These are phyloP conservation scores for Tachina grossa DNA, from an alignment of 2,888 invertebrate genomes.

Conservation along the genomic window DNA sequence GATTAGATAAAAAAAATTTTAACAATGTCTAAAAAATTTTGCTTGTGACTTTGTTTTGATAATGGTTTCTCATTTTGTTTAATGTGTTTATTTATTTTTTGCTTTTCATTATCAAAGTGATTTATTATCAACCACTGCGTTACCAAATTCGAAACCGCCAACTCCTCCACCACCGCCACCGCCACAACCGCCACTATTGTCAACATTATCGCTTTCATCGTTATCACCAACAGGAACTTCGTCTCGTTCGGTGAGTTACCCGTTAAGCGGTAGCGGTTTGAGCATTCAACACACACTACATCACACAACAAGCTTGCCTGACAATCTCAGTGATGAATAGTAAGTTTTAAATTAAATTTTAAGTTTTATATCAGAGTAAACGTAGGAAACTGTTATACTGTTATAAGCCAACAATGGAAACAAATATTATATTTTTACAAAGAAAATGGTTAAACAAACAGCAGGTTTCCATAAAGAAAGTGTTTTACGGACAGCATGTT, in stretches of 20 bases:
- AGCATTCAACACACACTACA: constrained; percentile 74
- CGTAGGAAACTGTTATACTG: constrained; percentile 2
- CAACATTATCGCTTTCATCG: constrained; percentile 73
- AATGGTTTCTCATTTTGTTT: constrained; percentile 43
- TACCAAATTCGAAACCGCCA: constrained; percentile 24
- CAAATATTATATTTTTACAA: neutral
- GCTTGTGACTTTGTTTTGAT: constrained; percentile 32
- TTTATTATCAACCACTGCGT: constrained; percentile 38
- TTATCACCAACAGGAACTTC: constrained; percentile 68
- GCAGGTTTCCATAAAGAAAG: too few species aligned
- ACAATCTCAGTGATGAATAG: constrained; percentile 79
- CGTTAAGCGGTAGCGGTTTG: constrained; percentile 74
- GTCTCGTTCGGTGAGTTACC: constrained; percentile 70
- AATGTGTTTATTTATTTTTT: constrained; percentile 47
- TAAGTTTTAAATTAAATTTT: constrained; percentile 74
- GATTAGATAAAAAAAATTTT: constrained; percentile 4
- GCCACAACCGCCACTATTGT: constrained; percentile 60
- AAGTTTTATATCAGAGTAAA: neutral
- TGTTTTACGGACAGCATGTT: too few species aligned
- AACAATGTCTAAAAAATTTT: constrained; percentile 8
- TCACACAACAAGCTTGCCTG: constrained; percentile 76
- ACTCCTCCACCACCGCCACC: constrained; percentile 63
- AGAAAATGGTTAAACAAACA: neutral
- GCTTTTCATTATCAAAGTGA: constrained; percentile 56
- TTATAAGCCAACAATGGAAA: too few species aligned